phyloP scores from a whole-genome alignment of 2,113 vertebrate genomes.

The Macrotus californicus region DNA sequence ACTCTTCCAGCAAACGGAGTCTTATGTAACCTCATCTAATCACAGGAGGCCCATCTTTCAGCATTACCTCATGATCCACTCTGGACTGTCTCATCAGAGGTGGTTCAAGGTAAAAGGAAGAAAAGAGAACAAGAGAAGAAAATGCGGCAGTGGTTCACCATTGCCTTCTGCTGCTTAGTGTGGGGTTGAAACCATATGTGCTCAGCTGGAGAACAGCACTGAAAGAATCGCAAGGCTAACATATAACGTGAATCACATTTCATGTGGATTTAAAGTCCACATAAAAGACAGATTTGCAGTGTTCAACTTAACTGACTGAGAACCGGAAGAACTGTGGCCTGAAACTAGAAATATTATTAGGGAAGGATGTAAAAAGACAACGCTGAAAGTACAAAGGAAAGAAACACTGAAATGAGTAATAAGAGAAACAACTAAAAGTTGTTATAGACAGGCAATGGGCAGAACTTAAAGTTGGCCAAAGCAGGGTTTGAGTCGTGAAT shows the following conservation, averaged over 20 bases:
- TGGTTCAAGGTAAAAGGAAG: not conserved
- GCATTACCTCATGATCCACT: not conserved
- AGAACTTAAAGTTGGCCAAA: not conserved
- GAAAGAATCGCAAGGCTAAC: not conserved
- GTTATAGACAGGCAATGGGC: not conserved
- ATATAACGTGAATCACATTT: too few species aligned
- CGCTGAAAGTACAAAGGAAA: not conserved
- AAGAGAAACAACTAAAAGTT: not conserved
- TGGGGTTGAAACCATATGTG: not conserved
- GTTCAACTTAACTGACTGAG: not conserved
- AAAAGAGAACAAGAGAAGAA: not conserved
- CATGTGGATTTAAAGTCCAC: not conserved
- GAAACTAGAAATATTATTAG: not conserved
- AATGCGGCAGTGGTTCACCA: not conserved
- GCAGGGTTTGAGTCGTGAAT: not conserved
- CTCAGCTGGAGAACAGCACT: not conserved
- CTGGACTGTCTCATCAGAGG: not conserved
- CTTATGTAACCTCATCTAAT: not conserved
- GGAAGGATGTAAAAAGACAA: not conserved
- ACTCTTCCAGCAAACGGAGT: not conserved
- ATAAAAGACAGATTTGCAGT: not conserved
- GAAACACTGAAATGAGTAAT: not conserved
- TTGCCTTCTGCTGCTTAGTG: too few species aligned
- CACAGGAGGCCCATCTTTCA: not conserved
- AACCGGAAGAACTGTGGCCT: not conserved